phyloP scores from a whole-genome alignment of 2,888 invertebrate species.

The Eupithecia subumbrata region DNA sequence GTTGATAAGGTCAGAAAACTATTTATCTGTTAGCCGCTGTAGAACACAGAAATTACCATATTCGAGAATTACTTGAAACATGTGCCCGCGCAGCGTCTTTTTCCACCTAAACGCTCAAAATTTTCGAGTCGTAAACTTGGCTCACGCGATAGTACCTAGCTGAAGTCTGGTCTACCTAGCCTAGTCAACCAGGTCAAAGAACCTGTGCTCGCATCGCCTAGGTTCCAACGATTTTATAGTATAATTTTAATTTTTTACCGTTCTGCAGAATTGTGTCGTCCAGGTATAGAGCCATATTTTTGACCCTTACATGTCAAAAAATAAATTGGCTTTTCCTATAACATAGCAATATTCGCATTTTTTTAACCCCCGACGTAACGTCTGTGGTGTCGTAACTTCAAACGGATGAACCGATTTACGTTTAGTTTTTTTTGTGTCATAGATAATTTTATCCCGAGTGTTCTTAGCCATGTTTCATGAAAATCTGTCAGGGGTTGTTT shows the following conservation, averaged over 20 bases:
- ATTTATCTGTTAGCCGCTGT: background rate
- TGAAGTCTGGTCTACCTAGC: background rate
- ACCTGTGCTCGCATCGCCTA: background rate
- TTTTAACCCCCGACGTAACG: too few species aligned
- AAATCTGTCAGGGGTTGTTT: too few species aligned
- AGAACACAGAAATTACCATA: too few species aligned
- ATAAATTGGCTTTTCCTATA: background rate
- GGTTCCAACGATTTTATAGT: too few species aligned
- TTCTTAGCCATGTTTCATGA: too few species aligned
- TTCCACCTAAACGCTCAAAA: too few species aligned
- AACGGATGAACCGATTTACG: too few species aligned
- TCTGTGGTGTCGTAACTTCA: too few species aligned
- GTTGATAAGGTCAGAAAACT: background rate
- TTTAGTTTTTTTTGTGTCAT: too few species aligned
- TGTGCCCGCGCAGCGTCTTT: too few species aligned
- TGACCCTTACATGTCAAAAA: background rate
- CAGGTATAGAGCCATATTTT: background rate
- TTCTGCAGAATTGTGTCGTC: background rate
- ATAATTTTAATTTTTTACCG: background rate
- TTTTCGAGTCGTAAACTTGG: background rate
- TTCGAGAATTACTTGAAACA: too few species aligned
- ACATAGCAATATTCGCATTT: background rate
- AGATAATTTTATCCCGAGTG: too few species aligned
- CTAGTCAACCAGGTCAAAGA: background rate
- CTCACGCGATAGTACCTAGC: background rate